Conservation (phyloP, 1,140 invertebrate species). For the Penaeus indicus region DNA sequence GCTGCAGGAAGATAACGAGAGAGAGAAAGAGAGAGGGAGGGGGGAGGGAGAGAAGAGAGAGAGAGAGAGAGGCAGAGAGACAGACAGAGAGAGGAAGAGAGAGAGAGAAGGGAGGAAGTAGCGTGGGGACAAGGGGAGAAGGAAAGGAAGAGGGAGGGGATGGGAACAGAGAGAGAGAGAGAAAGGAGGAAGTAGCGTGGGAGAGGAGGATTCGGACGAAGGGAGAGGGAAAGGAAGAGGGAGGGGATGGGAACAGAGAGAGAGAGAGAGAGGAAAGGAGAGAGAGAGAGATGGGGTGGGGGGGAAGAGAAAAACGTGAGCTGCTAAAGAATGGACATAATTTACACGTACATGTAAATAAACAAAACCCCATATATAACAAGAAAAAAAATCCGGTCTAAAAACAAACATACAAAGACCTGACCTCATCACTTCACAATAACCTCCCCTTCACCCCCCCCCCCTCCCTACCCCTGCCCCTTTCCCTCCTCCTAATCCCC, state of each 20-base stretch:
- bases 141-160: neutral
- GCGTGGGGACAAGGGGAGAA: neutral
- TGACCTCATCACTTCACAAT: too few species aligned
- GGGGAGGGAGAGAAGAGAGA: neutral
- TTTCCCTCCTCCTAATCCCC: too few species aligned
- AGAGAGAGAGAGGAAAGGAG: constrained; percentile 4
- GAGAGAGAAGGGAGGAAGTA: neutral
- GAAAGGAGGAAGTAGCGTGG: neutral
- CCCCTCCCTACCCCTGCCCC: too few species aligned
- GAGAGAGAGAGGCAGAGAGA: neutral
- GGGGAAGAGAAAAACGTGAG: neutral
- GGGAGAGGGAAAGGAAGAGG: neutral
- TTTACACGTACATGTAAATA: too few species aligned
- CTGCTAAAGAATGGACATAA: neutral
- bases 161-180: neutral
- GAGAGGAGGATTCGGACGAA: neutral
- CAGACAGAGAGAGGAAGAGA: constrained; percentile 1
- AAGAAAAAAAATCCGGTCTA: too few species aligned
- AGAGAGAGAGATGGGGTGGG: neutral
- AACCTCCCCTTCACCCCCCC: too few species aligned
- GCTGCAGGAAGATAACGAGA: neutral
- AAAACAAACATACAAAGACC: too few species aligned
- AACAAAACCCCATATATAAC: too few species aligned
- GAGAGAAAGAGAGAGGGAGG: constrained; percentile 1
- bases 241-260: neutral